Conservation (phyloP, 1,140 invertebrate genomes). For the Plodia interpunctella region DNA sequence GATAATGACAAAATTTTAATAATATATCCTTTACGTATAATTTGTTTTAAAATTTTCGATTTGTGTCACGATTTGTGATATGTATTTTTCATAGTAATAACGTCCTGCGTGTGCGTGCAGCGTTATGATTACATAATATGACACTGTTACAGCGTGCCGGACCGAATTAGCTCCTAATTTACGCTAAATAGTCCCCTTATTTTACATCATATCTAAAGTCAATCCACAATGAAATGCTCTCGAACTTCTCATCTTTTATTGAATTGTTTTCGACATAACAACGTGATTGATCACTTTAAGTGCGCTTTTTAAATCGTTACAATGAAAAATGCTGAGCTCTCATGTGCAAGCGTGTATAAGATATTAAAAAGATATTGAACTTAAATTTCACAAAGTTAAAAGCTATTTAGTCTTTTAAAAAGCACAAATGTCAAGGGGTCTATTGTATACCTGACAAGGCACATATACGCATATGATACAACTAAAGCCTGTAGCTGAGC, state of each 20-base stretch:
- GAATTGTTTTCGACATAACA: no score
- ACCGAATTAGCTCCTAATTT: slow-evolving; percentile 35
- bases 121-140: slow-evolving; percentile 46
- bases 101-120: slow-evolving; percentile 22
- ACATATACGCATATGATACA: neutral
- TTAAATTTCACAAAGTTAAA: neutral
- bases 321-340: no score
- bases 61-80: no score
- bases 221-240: no score
- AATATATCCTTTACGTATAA: no score
- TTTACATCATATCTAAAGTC: neutral
- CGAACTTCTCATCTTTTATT: no score
- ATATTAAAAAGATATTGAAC: no score
- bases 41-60: no score
- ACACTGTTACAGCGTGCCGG: slow-evolving; percentile 57
- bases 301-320: no score
- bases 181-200: slow-evolving; percentile 13
- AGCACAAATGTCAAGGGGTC: neutral
- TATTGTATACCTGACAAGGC: neutral
- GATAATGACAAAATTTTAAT: no score
- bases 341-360: no score
- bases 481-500: neutral
- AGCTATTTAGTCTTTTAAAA: neutral
- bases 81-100: slow-evolving; percentile 6
- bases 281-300: neutral